phyloP scores from a whole-genome alignment of 2,888 invertebrate species.

The Cancer borealis region DNA sequence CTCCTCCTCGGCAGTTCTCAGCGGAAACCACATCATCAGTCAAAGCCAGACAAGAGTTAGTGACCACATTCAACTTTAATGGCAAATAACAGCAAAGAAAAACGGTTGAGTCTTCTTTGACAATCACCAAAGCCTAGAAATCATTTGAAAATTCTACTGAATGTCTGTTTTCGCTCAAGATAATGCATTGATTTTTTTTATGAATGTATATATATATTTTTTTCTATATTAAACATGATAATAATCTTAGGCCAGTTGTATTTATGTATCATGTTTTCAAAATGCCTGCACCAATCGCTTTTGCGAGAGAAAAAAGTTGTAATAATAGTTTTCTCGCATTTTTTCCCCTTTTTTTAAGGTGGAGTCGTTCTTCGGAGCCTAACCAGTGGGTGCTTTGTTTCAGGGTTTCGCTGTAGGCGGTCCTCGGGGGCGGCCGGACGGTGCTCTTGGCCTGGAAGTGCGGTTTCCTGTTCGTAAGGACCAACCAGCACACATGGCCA shows the following conservation, averaged over 20 bases:
- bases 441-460: constrained; percentile 36
- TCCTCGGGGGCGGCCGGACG: neutral
- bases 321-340: neutral
- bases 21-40: constrained; percentile 8
- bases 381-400: constrained; percentile 38
- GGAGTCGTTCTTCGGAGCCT: neutral
- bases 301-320: neutral
- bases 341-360: neutral
- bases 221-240: neutral
- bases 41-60: neutral
- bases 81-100: neutral
- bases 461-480: constrained; percentile 56
- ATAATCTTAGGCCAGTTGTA: neutral
- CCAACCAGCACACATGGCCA: constrained; percentile 50
- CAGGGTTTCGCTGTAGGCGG: constrained; percentile 5
- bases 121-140: neutral
- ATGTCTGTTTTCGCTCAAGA: neutral
- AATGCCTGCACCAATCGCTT: neutral
- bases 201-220: neutral
- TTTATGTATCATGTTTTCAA: neutral
- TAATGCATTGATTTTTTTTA: neutral
- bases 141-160: neutral
- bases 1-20: neutral
- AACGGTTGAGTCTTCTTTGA: neutral
- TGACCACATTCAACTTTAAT: neutral